These are phyloP conservation scores for Catocala fraxini DNA, from an alignment of 2,888 invertebrate species.

Conservation along the genomic window DNA sequence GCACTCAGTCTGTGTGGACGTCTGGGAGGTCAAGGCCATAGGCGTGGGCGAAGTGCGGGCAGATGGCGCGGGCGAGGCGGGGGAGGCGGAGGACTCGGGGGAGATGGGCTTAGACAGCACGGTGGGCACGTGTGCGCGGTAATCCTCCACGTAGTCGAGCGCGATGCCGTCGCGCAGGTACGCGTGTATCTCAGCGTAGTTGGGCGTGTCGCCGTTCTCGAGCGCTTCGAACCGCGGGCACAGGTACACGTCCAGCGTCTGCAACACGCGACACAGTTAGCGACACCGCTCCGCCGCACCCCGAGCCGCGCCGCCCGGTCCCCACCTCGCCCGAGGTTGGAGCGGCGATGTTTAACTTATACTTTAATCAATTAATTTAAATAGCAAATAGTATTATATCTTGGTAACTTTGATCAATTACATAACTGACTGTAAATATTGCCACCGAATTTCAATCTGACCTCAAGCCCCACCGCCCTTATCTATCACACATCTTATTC, in stretches of 20 bases:
- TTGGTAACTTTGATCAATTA: no score
- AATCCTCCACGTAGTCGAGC: slow-evolving; percentile 76
- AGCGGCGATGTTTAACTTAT: slow-evolving; percentile 25
- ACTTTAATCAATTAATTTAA: no score
- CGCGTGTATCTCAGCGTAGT: slow-evolving; percentile 72
- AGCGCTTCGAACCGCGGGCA: slow-evolving; percentile 85
- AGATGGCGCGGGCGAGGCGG: background rate
- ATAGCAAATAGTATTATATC: no score
- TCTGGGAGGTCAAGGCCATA: background rate
- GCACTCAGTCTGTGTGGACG: background rate
- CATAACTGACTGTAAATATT: no score
- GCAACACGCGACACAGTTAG: slow-evolving; percentile 56
- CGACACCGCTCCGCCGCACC: background rate
- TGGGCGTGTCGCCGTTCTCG: slow-evolving; percentile 81
- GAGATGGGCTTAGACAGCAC: slow-evolving; percentile 31
- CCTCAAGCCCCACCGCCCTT: no score
- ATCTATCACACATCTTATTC: no score
- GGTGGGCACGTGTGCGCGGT: slow-evolving; percentile 74
- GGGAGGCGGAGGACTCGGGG: slow-evolving; percentile 26
- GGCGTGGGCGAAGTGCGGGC: background rate
- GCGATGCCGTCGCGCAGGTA: slow-evolving; percentile 78
- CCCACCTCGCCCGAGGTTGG: slow-evolving; percentile 43
- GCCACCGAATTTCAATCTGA: no score
- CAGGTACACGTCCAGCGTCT: slow-evolving; percentile 79
- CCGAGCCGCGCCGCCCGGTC: background rate